A percentile compares a stretch with the other conserved stretches of the same genome.
These are phyloP conservation scores for Ceratina australensis DNA, from an alignment of 1,140 invertebrate species.

Conservation along the genomic window DNA sequence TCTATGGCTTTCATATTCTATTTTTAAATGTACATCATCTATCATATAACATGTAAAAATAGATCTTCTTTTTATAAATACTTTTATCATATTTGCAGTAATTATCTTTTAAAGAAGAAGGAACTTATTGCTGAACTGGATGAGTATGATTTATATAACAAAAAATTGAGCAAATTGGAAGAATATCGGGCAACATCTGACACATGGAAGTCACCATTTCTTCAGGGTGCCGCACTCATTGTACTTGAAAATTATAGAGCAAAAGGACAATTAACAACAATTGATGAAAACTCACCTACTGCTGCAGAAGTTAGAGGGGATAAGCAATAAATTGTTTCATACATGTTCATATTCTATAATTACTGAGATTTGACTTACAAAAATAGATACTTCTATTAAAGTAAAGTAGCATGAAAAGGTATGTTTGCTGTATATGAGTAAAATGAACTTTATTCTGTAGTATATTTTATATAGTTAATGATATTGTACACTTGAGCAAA, in stretches of 20 bases:
- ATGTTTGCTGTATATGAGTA: not conserved
- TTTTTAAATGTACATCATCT: not conserved
- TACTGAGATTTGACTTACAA: not conserved
- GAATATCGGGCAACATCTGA: not conserved
- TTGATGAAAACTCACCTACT: not conserved
- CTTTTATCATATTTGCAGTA: slow-evolving; percentile 8
- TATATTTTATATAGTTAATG: not conserved
- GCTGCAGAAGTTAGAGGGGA: not conserved
- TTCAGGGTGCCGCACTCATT: fast-evolving
- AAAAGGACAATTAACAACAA: not conserved
- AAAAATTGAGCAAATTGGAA: not conserved
- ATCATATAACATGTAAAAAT: not conserved
- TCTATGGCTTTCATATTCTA: too few species aligned
- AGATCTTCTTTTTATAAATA: not conserved
- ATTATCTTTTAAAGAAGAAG: fast-evolving
- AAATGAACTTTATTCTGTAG: not conserved
- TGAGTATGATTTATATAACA: not conserved
- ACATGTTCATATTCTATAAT: not conserved
- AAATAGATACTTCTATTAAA: not conserved
- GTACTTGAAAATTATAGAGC: not conserved
- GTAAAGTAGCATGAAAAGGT: not conserved
- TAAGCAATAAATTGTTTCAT: not conserved
- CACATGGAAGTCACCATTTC: not conserved
- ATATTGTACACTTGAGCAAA: slow-evolving; percentile 5
- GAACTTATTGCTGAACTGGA: not conserved